Evolutionary conservation across 2,888 invertebrate genomes (phyloP).

Genomic region (Coenonympha glycerion): DNA sequence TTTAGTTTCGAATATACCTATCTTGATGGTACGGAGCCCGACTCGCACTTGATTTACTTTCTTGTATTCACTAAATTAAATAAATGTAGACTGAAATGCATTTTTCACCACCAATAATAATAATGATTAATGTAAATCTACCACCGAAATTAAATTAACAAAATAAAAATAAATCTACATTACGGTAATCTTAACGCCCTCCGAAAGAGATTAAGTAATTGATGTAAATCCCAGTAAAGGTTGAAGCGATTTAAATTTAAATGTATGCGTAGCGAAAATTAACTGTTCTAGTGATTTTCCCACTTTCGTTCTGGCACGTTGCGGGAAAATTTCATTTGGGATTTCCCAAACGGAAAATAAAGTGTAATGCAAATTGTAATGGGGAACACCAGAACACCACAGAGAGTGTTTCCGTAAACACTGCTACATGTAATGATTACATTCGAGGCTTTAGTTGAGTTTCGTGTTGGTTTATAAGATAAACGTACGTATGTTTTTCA

Average conservation of each 20-base stretch:
- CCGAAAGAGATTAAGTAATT: conserved; percentile 4
- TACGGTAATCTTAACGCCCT: background rate
- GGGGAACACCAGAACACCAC: conserved; percentile 19
- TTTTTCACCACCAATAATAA: no score
- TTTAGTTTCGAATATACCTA: no score
- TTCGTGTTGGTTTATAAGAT: no score
- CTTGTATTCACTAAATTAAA: no score
- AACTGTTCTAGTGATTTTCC: conserved; percentile 25
- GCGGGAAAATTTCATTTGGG: conserved; percentile 27
- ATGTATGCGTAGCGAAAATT: conserved; percentile 16
- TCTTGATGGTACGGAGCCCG: no score
- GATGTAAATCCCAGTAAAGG: conserved; percentile 9
- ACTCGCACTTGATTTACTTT: no score
- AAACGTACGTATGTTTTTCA: no score
- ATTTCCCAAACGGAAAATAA: conserved; percentile 31
- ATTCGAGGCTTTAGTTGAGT: no score
- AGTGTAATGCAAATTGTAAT: conserved; percentile 30
- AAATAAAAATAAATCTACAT: background rate
- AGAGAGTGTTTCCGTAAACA: background rate
- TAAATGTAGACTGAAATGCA: no score
- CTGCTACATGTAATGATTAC: no score
- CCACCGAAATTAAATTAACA: no score
- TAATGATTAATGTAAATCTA: no score
- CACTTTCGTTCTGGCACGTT: conserved; percentile 19
- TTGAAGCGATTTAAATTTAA: conserved; percentile 17